Evolutionary conservation across 1,140 invertebrate genomes (phyloP).

Genomic region (Hetaerina americana): DNA sequence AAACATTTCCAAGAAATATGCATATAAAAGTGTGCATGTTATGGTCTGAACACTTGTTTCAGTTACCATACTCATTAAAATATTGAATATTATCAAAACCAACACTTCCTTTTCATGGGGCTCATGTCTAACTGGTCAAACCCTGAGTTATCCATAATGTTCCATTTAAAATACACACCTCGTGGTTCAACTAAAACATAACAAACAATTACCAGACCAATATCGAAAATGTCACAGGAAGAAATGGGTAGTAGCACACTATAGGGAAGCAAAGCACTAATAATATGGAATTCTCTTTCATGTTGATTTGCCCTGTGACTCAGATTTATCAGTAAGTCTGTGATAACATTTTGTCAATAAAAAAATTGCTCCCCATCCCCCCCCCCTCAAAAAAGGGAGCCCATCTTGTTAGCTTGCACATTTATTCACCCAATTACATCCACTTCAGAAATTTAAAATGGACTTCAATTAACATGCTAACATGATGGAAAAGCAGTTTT

Average conservation of each 20-base stretch:
- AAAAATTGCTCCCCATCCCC: background rate
- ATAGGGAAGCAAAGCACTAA: background rate
- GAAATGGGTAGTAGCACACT: background rate
- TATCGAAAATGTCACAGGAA: background rate
- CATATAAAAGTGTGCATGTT: background rate
- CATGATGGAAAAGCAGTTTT: background rate
- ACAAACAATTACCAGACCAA: background rate
- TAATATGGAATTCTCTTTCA: background rate
- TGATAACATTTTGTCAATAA: background rate
- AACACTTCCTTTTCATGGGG: background rate
- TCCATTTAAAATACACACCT: background rate
- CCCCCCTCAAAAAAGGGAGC: background rate
- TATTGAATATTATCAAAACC: slow-evolving; percentile 1
- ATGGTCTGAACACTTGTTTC: background rate
- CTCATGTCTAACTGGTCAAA: background rate
- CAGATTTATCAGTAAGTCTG: no score
- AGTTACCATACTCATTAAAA: background rate
- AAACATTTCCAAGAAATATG: background rate
- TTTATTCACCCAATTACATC: background rate
- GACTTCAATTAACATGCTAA: background rate
- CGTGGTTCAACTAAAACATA: background rate
- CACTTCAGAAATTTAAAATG: background rate
- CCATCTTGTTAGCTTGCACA: background rate
- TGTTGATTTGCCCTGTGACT: background rate
- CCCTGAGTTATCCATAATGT: background rate